A percentile compares a stretch with the other conserved stretches of the same genome.
Evolutionary conservation across 2,888 invertebrate species (phyloP).

Genomic region (Cinara cedri): DNA sequence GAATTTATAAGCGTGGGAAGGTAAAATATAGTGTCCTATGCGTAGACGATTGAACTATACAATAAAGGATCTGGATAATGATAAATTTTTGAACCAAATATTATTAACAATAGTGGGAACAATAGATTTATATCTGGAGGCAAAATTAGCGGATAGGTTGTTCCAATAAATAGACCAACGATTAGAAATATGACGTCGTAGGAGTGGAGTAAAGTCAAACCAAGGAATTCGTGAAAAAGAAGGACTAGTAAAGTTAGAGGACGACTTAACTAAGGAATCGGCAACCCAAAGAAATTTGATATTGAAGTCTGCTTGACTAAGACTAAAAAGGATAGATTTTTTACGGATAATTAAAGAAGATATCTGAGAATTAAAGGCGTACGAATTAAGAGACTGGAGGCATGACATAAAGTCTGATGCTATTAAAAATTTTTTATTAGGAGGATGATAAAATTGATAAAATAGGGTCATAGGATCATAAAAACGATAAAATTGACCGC

Average conservation of each 20-base stretch:
- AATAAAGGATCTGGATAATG: background rate
- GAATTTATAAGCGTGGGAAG: background rate
- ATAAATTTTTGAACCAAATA: background rate
- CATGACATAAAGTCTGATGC: background rate
- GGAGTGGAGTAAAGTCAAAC: background rate
- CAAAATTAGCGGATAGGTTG: background rate
- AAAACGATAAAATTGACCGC: no score
- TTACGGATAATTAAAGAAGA: background rate
- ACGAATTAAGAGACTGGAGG: background rate
- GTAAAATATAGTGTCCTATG: background rate
- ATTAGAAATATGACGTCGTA: background rate
- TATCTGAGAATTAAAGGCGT: background rate
- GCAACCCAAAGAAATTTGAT: background rate
- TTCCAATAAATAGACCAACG: background rate
- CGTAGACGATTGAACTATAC: background rate
- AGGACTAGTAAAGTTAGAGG: background rate
- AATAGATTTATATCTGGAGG: background rate
- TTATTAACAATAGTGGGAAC: background rate
- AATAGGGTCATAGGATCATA: no score
- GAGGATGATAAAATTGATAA: background rate
- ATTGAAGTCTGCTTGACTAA: background rate
- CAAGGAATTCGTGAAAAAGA: background rate
- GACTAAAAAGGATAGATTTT: background rate
- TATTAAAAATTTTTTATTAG: background rate
- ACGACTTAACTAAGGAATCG: background rate